These are phyloP conservation scores for Trinorchestia longiramus DNA, from an alignment of 1,140 invertebrate genomes.

Conservation along the genomic window DNA sequence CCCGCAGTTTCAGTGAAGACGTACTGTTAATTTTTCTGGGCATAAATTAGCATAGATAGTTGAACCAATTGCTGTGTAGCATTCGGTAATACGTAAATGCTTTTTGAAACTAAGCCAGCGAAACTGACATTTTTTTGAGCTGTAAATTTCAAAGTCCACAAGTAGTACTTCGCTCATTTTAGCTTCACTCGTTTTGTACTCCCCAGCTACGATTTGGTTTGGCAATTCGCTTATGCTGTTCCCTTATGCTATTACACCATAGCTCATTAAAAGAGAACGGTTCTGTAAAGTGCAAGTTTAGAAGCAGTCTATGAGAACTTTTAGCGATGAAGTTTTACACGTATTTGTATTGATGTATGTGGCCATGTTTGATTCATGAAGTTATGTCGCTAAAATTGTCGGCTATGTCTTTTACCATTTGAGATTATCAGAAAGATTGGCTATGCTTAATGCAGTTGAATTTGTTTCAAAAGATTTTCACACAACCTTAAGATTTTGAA, in stretches of 20 bases:
- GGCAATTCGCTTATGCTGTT: not conserved
- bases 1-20: not conserved
- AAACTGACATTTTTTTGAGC: not conserved
- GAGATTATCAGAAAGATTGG: too few species aligned
- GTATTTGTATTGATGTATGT: not conserved
- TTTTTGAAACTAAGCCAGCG: not conserved
- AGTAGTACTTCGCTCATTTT: not conserved
- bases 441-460: too few species aligned
- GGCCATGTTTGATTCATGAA: not conserved
- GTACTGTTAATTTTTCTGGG: not conserved
- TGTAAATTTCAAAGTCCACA: not conserved
- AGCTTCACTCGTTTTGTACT: not conserved
- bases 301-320: not conserved
- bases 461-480: not conserved
- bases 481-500: not conserved
- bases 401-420: not conserved
- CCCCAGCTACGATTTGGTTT: not conserved
- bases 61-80: too few species aligned
- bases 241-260: not conserved
- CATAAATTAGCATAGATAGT: not conserved
- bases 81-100: not conserved
- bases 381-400: not conserved
- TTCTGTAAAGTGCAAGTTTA: not conserved
- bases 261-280: not conserved
- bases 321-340: not conserved